These are phyloP conservation scores for Amphimallon solstitiale DNA, from an alignment of 2,888 invertebrate genomes.

Conservation along the genomic window DNA sequence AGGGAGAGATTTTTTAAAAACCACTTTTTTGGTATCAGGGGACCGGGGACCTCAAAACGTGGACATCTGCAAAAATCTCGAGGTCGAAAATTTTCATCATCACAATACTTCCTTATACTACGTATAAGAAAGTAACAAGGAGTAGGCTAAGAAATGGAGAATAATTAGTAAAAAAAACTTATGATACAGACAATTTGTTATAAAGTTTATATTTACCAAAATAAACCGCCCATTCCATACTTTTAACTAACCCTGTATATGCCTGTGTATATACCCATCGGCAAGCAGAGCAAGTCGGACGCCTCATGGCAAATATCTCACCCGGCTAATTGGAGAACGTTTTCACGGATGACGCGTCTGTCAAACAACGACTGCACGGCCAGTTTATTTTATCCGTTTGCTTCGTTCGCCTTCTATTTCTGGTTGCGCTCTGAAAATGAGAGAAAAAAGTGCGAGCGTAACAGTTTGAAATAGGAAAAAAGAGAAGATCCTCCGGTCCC, in stretches of 20 bases:
- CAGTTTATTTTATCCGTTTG: constrained; percentile 54
- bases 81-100: no score
- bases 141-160: no score
- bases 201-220: no score
- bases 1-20: no score
- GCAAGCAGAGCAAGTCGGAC: constrained; percentile 17
- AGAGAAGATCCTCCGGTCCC: constrained; percentile 47
- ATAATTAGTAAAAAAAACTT: no score
- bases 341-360: constrained; percentile 60
- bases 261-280: neutral
- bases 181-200: no score
- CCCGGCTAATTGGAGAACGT: constrained; percentile 62
- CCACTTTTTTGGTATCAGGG: no score
- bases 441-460: constrained; percentile 18
- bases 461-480: constrained; percentile 1
- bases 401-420: constrained; percentile 43
- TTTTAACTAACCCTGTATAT: neutral
- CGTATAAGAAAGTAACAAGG: no score
- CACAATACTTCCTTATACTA: no score
- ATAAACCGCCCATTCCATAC: no score
- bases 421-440: constrained; percentile 3
- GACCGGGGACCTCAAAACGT: no score
- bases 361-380: constrained; percentile 57
- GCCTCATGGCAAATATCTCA: constrained; percentile 56
- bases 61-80: no score